A percentile compares a stretch with the other conserved stretches of the same genome.
These are phyloP conservation scores for Dolichoris vasculosae DNA, from an alignment of 1,140 invertebrate species.

Conservation along the genomic window DNA sequence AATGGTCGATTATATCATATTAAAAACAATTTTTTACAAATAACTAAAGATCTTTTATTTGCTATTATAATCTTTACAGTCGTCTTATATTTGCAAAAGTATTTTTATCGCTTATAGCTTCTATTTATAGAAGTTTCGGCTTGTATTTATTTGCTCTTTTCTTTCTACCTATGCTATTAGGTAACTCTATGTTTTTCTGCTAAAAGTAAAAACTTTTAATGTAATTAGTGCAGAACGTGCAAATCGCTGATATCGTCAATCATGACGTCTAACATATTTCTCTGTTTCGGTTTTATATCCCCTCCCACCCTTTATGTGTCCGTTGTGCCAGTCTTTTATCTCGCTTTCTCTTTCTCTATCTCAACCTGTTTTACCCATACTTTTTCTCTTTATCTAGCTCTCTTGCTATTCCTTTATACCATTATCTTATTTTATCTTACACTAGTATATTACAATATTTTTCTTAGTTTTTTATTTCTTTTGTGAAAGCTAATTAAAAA, in stretches of 20 bases:
- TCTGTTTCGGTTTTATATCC: not conserved
- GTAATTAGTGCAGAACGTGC: slow-evolving; percentile 24
- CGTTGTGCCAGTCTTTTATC: not conserved
- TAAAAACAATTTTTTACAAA: too few relatives aligned
- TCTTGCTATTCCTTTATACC: not conserved
- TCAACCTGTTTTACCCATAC: not conserved
- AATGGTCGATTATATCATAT: too few relatives aligned
- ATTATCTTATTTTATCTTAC: not conserved
- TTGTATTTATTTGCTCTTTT: not conserved
- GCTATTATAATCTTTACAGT: not conserved
- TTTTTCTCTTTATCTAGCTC: not conserved
- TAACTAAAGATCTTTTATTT: not conserved
- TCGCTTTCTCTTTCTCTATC: not conserved
- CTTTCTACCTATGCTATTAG: not conserved
- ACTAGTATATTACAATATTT: slow-evolving; percentile 18
- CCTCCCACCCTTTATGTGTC: not conserved
- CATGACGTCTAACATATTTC: not conserved
- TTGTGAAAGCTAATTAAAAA: slow-evolving; percentile 26
- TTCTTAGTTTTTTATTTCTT: slow-evolving; percentile 14
- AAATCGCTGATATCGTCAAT: slow-evolving; percentile 40
- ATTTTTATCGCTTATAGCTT: not conserved
- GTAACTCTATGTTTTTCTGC: not conserved
- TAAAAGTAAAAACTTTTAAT: slow-evolving; percentile 33
- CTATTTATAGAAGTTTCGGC: not conserved
- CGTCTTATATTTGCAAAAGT: not conserved